Evolutionary conservation across 2,888 invertebrate genomes (phyloP), one percentile per base, ranked within the genome.

Genomic region (Dicyrtomina minuta): DNA sequence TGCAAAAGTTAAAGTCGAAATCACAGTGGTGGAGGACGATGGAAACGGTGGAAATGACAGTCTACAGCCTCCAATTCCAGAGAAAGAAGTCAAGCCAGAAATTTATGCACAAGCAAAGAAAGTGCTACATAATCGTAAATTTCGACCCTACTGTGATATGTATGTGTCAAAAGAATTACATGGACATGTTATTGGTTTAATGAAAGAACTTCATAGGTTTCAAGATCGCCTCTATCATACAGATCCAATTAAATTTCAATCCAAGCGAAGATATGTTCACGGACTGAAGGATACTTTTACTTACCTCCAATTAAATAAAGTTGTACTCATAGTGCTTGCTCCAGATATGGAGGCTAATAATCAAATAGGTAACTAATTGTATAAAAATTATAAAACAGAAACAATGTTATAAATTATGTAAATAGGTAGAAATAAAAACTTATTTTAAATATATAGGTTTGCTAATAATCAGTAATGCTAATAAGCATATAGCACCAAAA

Each of bases 241-340:
- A 73, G 87, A 88, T 78, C 84, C 86, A 26, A 82, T 84, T 2
- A 89, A 88, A 81, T 88, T 83, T 5, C 80, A 81, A 56, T 82
- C 83, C 10, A 87, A 86, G 78, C 81, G 85, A 61, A 83, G 88
- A 66, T 83, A 87, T 70, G 85, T 88, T 1, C 81, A 86, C 60
- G 89, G 89, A 10, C 83, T 89, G 58, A 85, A 87, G 56, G 88
- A 89, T 80, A 84, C 86, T 0, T 83, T 84, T 56, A 86, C 85
- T 71, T 85, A 85, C 77, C 79, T 89, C n/a, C 82, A 82, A 56
- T 80, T 87, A 27, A 84, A 84, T 68, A 87, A 86, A 80, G 81
- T 88, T 0, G 86, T 86, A 79, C 80, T 87, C 70, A 81, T 89
- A 8, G 82, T 89, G 8, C 82, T 89, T 59, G 88, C 89, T 10